phyloP scores from a whole-genome alignment of 2,797 vertebrate genomes.

The Danio kyathit region DNA sequence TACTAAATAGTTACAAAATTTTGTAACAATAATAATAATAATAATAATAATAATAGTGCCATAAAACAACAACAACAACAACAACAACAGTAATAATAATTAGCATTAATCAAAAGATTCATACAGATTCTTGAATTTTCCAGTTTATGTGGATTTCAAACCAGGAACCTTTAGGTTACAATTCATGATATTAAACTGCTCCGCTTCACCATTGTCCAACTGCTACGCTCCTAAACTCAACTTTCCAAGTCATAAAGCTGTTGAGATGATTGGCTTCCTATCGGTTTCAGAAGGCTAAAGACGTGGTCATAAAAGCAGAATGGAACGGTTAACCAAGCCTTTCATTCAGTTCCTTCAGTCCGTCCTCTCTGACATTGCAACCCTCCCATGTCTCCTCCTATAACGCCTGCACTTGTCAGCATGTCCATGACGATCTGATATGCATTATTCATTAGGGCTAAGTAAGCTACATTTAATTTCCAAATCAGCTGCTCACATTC shows the following conservation, averaged over 20 bases:
- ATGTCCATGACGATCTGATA: constrained; percentile 57
- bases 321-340: constrained; percentile 24
- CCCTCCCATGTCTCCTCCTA: constrained; percentile 32
- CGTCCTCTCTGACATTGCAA: constrained; percentile 49
- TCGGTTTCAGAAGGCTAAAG: background rate
- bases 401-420: constrained; percentile 61
- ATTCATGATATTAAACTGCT: background rate
- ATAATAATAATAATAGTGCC: too few relatives aligned
- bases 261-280: constrained; percentile 12
- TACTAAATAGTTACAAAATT: too few relatives aligned
- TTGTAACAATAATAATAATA: too few relatives aligned
- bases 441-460: constrained; percentile 75
- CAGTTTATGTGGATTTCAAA: background rate
- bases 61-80: too few relatives aligned
- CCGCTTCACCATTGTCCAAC: background rate
- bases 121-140: too few relatives aligned
- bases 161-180: background rate
- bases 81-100: too few relatives aligned
- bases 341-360: constrained; percentile 23
- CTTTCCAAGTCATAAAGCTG: constrained; percentile 14
- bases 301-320: constrained; percentile 7
- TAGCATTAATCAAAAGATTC: too few relatives aligned
- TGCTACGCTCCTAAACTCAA: background rate
- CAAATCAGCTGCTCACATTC: constrained; percentile 72
- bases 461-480: constrained; percentile 77